phyloP scores from a whole-genome alignment of 35 echinoderm and acorn worm genomes.

The Ophiothrix spiculata region DNA sequence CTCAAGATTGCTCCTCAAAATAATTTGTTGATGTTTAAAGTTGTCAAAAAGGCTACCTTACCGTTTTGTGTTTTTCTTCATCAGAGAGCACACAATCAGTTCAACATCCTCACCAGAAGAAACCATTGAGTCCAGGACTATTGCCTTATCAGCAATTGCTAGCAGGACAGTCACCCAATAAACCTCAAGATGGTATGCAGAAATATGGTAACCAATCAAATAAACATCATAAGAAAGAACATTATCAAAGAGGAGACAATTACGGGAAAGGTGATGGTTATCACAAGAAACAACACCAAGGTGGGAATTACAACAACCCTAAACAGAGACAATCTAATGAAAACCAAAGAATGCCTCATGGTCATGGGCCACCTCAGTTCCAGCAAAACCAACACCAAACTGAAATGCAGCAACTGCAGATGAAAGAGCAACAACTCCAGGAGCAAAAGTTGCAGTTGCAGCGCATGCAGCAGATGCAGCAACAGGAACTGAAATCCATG shows the following conservation, averaged over 20 bases:
- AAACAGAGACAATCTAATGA: not conserved
- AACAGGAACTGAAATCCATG: not conserved
- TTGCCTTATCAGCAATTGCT: no score
- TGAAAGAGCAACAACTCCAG: conserved; percentile 7
- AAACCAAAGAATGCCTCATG: not conserved
- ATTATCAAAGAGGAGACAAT: not conserved
- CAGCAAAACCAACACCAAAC: not conserved
- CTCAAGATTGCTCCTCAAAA: no score
- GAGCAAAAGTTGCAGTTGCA: not conserved
- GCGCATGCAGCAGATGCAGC: not conserved
- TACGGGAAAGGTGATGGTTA: not conserved
- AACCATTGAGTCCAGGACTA: no score
- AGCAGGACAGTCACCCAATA: no score
- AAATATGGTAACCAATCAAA: not conserved
- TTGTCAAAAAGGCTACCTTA: no score
- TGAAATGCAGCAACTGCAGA: not conserved
- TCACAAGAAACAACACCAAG: not conserved
- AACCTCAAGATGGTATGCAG: no score
- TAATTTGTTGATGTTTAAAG: no score
- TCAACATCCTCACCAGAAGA: no score
- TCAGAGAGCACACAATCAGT: no score
- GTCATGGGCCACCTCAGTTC: not conserved
- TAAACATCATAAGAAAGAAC: not conserved
- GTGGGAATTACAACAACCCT: not conserved
- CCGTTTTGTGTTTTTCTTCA: no score